Conservation (phyloP, 2,888 invertebrate genomes). For the Ochlodes sylvanus region DNA sequence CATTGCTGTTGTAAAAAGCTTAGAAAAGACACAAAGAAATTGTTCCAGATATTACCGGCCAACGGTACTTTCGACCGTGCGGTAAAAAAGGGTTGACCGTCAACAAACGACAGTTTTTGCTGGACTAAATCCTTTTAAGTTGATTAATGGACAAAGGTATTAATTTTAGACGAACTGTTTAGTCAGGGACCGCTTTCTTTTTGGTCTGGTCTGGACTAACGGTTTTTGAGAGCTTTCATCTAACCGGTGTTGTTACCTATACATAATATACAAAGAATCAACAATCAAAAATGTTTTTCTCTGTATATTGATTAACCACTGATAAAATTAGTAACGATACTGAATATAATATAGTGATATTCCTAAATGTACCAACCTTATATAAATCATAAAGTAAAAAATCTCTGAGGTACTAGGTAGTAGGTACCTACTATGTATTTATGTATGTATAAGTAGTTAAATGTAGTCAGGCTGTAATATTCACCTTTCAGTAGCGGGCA, state of each 20-base stretch:
- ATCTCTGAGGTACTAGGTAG: no score
- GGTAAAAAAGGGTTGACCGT: slow-evolving; percentile 73
- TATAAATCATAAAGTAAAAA: no score
- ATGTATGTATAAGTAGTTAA: no score
- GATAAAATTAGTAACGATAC: no score
- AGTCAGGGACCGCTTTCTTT: slow-evolving; percentile 51
- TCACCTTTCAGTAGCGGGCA: no score
- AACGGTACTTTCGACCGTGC: slow-evolving; percentile 62
- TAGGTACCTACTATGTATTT: no score
- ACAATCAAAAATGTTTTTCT: no score
- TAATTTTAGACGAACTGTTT: slow-evolving; percentile 67
- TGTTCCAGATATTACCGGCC: slow-evolving; percentile 70
- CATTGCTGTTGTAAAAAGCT: slow-evolving; percentile 70
- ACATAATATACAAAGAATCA: no score
- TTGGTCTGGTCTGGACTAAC: slow-evolving; percentile 47
- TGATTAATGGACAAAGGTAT: slow-evolving; percentile 78
- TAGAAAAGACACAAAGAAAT: slow-evolving; percentile 67
- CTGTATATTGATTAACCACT: no score
- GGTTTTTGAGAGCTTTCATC: slow-evolving; percentile 44
- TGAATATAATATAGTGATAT: no score
- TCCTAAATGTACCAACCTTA: no score
- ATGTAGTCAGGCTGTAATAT: no score
- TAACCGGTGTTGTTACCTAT: slow-evolving; percentile 40
- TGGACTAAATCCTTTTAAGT: slow-evolving; percentile 70
- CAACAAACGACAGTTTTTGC: slow-evolving; percentile 67